Evolutionary conservation across 2,888 invertebrate species (phyloP).

Genomic region (Nemoura dubitans): DNA sequence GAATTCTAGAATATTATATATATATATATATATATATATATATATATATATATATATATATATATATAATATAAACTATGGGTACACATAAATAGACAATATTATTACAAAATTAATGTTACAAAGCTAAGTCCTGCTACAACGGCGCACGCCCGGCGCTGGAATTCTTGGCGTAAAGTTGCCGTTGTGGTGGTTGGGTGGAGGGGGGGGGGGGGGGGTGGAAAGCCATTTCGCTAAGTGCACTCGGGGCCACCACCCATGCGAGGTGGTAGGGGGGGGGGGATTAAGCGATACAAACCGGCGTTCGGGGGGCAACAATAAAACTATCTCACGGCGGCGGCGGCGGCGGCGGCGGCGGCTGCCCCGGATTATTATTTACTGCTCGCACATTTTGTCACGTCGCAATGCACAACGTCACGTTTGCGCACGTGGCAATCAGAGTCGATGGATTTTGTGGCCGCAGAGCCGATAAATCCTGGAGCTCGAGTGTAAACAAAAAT

Average conservation of each 20-base stretch:
- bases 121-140: no score
- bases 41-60: no score
- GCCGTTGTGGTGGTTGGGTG: no score
- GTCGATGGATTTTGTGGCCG: background rate
- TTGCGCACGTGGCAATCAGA: background rate
- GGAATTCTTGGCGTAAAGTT: no score
- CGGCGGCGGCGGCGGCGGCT: no score
- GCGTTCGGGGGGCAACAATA: background rate
- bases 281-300: background rate
- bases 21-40: no score
- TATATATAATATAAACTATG: no score
- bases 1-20: no score
- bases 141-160: no score
- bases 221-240: background rate
- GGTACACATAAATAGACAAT: no score
- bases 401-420: background rate
- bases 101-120: no score
- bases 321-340: background rate
- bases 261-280: background rate
- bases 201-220: background rate
- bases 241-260: background rate
- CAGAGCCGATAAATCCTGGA: background rate
- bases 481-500: background rate
- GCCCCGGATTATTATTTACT: constrained; percentile 9
- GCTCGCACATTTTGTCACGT: background rate